A percentile compares a stretch with the other conserved stretches of the same genome.
Evolutionary conservation across 1,140 invertebrate species (phyloP).

Genomic region (Pygmarrhopalites habei): DNA sequence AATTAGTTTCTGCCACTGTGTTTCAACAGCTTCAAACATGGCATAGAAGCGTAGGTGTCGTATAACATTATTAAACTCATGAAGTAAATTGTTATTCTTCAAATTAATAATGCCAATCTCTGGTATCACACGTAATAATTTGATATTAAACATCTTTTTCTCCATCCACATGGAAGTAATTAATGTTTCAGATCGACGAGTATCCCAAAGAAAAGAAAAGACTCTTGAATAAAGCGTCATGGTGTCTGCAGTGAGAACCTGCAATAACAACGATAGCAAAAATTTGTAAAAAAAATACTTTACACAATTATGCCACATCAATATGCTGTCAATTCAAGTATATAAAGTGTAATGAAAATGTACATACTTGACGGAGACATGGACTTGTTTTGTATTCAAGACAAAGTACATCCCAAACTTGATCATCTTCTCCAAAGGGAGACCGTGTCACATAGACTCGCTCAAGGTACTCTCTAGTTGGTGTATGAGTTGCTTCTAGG

Average conservation of each 20-base stretch:
- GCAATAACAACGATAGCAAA: no score
- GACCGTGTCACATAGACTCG: neutral
- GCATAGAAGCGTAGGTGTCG: neutral
- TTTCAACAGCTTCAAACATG: slow-evolving; percentile 11
- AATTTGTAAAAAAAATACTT: no score
- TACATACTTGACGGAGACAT: neutral
- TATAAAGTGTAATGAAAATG: no score
- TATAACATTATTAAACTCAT: slow-evolving; percentile 4
- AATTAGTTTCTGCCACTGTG: slow-evolving; percentile 5
- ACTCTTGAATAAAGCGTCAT: slow-evolving; percentile 1
- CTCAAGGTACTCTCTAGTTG: neutral
- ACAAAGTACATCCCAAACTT: slow-evolving; percentile 13
- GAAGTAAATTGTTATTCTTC: neutral
- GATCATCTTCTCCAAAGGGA: neutral
- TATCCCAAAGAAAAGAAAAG: slow-evolving; percentile 4
- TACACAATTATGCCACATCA: no score
- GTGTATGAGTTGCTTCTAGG: neutral
- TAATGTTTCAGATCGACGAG: neutral
- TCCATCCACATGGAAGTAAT: neutral
- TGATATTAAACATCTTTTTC: slow-evolving; percentile 6
- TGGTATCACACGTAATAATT: neutral
- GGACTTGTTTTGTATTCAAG: slow-evolving; percentile 3
- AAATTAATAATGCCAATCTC: neutral
- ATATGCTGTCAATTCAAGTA: no score
- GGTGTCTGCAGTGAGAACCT: neutral